Percentiles rank a stretch among this genome's conserved stretches.
Conservation (phyloP, 2,888 invertebrate species). For the Synergus itoensis region DNA sequence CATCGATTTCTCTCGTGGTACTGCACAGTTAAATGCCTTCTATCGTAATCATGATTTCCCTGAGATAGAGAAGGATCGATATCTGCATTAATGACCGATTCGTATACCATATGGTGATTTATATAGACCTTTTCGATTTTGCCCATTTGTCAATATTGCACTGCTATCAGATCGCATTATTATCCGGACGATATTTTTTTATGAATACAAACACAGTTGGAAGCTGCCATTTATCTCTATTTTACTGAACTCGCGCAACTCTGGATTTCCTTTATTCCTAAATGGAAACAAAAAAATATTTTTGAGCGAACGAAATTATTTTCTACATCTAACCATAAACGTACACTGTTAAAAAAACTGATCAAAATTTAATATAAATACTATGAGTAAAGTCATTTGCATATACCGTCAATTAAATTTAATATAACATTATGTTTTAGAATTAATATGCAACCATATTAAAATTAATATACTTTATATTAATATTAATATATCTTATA, state of each 20-base stretch:
- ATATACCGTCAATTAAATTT: too few relatives aligned
- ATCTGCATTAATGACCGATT: slow-evolving; percentile 41
- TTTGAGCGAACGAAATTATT: neutral
- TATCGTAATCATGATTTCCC: slow-evolving; percentile 36
- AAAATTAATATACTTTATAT: too few relatives aligned
- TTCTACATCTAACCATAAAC: neutral
- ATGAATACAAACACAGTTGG: neutral
- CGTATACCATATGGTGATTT: slow-evolving; percentile 31
- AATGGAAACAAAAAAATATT: neutral
- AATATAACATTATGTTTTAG: too few relatives aligned
- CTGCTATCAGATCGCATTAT: slow-evolving; percentile 29
- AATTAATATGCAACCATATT: too few relatives aligned
- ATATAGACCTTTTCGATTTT: slow-evolving; percentile 34
- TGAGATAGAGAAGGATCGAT: slow-evolving; percentile 36
- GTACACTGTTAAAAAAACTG: too few relatives aligned
- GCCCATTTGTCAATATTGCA: slow-evolving; percentile 38
- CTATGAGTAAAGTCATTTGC: too few relatives aligned
- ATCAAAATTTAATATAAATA: too few relatives aligned
- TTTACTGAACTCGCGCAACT: slow-evolving; percentile 4
- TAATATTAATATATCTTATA: too few relatives aligned
- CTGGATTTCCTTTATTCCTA: neutral
- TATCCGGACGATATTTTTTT: slow-evolving; percentile 3
- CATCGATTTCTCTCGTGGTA: slow-evolving; percentile 37
- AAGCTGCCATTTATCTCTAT: slow-evolving; percentile 23
- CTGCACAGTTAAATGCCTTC: slow-evolving; percentile 38